Percentiles rank a stretch among this genome's conserved stretches.
phyloP scores from a whole-genome alignment of 2,888 invertebrate species.

The Watsonalla cultraria region DNA sequence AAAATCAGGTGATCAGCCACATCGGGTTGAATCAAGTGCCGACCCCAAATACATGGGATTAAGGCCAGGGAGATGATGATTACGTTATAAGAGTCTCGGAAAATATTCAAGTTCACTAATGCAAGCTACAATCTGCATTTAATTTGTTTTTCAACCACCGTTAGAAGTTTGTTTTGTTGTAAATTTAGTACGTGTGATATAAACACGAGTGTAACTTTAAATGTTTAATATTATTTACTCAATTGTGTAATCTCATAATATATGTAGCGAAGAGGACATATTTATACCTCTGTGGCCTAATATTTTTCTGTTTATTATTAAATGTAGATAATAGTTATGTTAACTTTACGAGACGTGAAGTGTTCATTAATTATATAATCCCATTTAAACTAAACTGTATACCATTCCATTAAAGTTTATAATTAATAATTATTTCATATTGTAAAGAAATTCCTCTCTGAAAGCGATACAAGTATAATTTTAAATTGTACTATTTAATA shows the following conservation, averaged over 20 bases:
- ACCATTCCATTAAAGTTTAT: conserved; percentile 43
- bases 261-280: conserved; percentile 28
- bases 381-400: conserved; percentile 28
- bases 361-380: conserved; percentile 45
- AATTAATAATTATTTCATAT: not conserved
- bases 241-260: conserved; percentile 62
- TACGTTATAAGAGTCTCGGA: no score
- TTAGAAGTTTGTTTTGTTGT: conserved; percentile 9
- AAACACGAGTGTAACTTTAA: conserved; percentile 7
- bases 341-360: conserved; percentile 53
- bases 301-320: conserved; percentile 13
- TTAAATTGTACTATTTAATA: conserved; percentile 1
- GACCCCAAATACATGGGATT: no score
- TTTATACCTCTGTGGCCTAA: conserved; percentile 40
- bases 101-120: no score
- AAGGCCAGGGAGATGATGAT: no score
- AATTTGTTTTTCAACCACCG: conserved; percentile 11
- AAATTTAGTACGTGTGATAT: conserved; percentile 1
- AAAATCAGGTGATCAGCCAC: no score
- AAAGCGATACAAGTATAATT: not conserved
- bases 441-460: not conserved
- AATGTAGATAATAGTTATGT: conserved; percentile 10
- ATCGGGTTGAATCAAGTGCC: no score
- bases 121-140: conserved; percentile 4
- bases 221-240: conserved; percentile 18